Conservation (phyloP, 2,888 invertebrate species). For the Pseudococcus jackbeardsleyi region DNA sequence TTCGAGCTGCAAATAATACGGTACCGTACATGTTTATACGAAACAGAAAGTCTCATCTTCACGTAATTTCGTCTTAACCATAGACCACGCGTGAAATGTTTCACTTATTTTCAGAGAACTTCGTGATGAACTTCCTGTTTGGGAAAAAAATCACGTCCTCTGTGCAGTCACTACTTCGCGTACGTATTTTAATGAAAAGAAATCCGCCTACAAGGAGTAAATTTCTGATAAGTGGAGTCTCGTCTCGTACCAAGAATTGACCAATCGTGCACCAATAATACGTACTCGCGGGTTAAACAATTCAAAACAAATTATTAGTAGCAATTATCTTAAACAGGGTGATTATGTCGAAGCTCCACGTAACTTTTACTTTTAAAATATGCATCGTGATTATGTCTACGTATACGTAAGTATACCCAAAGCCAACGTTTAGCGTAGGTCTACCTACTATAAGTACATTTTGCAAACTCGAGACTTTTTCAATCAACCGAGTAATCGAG, state of each 20-base stretch:
- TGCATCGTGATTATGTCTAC: constrained; percentile 29
- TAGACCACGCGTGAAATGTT: constrained; percentile 22
- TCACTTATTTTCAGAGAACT: constrained; percentile 11
- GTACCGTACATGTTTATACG: not conserved
- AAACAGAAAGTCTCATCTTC: constrained; percentile 22
- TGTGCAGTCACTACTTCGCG: no score
- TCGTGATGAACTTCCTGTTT: not conserved
- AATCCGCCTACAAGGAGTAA: not conserved
- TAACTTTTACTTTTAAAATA: constrained; percentile 44
- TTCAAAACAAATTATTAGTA: constrained; percentile 30
- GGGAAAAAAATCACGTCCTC: constrained; percentile 8
- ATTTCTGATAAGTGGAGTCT: constrained; percentile 1
- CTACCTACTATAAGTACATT: not conserved
- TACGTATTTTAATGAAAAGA: constrained; percentile 18
- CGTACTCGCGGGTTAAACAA: not conserved
- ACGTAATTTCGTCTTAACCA: constrained; percentile 7
- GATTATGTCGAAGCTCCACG: constrained; percentile 11
- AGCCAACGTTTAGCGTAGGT: not conserved
- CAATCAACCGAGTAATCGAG: constrained; percentile 2
- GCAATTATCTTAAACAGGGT: constrained; percentile 9
- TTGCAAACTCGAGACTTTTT: not conserved
- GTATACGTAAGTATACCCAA: not conserved
- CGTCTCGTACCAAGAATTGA: not conserved
- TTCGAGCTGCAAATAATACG: not conserved
- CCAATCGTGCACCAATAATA: not conserved